phyloP scores from a whole-genome alignment of 2,888 invertebrate genomes.

The Macaria notata region DNA sequence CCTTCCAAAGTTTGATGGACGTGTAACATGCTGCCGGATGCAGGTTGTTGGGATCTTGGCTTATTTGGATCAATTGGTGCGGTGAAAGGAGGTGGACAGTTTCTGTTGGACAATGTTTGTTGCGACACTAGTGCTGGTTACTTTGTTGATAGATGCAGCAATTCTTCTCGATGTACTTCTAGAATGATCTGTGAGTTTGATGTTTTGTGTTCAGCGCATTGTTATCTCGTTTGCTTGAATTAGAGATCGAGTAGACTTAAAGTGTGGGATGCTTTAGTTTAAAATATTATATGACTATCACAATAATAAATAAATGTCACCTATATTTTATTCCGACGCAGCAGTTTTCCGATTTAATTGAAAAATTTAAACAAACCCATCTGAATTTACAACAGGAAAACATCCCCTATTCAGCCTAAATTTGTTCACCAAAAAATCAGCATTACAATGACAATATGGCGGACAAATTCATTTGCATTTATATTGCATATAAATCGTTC shows the following conservation, averaged over 20 bases:
- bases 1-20: conserved; percentile 77
- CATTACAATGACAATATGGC: conserved; percentile 25
- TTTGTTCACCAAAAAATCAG: conserved; percentile 11
- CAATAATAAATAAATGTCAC: too few species aligned
- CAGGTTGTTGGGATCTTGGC: conserved; percentile 36
- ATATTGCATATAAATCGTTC: conserved; percentile 68
- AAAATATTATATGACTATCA: too few species aligned
- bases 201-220: too few species aligned
- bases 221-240: too few species aligned
- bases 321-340: too few species aligned
- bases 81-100: conserved; percentile 20
- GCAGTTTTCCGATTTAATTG: too few species aligned
- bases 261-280: too few species aligned
- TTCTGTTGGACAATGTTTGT: conserved; percentile 29
- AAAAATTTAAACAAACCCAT: neutral
- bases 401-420: conserved; percentile 2
- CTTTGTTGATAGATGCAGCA: too few species aligned
- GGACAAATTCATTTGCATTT: conserved; percentile 59
- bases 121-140: too few species aligned
- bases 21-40: conserved; percentile 67
- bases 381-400: neutral
- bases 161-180: too few species aligned
- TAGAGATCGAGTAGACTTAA: too few species aligned
- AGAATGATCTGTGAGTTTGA: too few species aligned
- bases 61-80: conserved; percentile 25